Conservation (phyloP, 2,888 invertebrate species). For the Pyralis farinalis region DNA sequence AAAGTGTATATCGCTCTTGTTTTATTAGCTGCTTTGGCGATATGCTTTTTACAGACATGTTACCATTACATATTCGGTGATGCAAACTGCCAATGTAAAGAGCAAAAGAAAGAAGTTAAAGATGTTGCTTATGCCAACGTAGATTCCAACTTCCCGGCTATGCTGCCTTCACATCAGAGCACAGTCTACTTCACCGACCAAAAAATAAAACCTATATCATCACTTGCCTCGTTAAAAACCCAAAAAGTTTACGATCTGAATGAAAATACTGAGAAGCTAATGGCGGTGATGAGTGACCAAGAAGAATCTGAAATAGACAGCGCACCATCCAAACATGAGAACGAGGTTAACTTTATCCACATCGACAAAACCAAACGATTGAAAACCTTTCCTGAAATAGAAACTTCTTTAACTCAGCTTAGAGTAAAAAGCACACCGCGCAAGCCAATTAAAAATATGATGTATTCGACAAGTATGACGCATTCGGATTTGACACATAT, state of each 20-base stretch:
- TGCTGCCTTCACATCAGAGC: constrained; percentile 36
- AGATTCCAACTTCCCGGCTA: constrained; percentile 43
- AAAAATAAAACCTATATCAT: constrained; percentile 26
- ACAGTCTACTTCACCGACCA: constrained; percentile 33
- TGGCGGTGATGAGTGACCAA: constrained; percentile 53
- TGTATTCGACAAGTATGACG: constrained; percentile 48
- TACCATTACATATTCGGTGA: constrained; percentile 49
- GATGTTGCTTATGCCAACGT: constrained; percentile 32
- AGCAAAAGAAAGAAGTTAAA: constrained; percentile 7
- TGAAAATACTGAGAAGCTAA: constrained; percentile 57
- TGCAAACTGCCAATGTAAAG: constrained; percentile 39
- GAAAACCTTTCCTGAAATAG: constrained; percentile 56
- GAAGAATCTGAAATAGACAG: constrained; percentile 25
- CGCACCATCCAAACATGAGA: constrained; percentile 21
- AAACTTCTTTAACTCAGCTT: constrained; percentile 55
- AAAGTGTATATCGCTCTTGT: constrained; percentile 46
- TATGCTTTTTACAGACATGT: constrained; percentile 53
- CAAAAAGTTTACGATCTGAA: constrained; percentile 63
- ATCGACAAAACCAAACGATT: constrained; percentile 17
- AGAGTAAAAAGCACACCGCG: constrained; percentile 32
- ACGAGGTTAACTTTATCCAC: constrained; percentile 12
- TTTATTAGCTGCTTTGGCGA: constrained; percentile 36
- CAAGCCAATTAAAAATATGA: constrained; percentile 16
- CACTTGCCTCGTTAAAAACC: constrained; percentile 39
- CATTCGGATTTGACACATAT: constrained; percentile 36